A percentile compares a stretch with the other conserved stretches of the same genome.
These are phyloP conservation scores for Augiades crinisus DNA, from an alignment of 2,888 invertebrate species.

Conservation along the genomic window DNA sequence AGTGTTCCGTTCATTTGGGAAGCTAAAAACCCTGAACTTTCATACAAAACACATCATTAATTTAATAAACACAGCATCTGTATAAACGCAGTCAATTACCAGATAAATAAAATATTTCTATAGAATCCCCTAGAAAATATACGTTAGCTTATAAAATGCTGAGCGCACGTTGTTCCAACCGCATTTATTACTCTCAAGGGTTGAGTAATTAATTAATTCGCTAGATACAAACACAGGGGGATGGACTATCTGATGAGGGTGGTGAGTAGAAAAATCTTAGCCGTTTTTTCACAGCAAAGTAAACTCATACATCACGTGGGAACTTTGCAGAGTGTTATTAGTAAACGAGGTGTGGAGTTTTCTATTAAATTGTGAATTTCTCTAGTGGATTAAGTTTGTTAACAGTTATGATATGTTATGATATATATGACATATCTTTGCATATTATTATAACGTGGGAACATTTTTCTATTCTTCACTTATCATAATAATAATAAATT, in stretches of 20 bases:
- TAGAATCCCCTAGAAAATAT: not conserved
- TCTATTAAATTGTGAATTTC: conserved; percentile 21
- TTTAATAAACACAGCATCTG: not conserved
- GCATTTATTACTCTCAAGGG: conserved; percentile 17
- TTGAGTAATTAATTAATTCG: conserved; percentile 21
- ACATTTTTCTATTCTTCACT: no score
- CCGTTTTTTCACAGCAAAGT: conserved; percentile 18
- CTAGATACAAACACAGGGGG: conserved; percentile 13
- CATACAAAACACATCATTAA: not conserved
- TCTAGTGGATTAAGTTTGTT: conserved; percentile 1
- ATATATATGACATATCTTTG: not conserved
- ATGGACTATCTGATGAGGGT: conserved; percentile 13
- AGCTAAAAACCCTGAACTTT: no score
- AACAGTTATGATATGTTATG: not conserved
- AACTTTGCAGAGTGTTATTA: conserved; percentile 1
- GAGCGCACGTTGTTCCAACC: not conserved
- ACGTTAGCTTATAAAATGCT: not conserved
- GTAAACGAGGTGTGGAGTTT: conserved; percentile 6
- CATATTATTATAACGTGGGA: no score
- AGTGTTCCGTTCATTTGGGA: no score
- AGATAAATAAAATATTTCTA: conserved; percentile 12
- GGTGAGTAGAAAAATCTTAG: conserved; percentile 12
- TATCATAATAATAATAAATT: no score
- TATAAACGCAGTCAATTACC: not conserved
- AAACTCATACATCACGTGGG: conserved; percentile 10